Conservation (phyloP, 2,797 vertebrate genomes). For the Kryptolebias ocellatus region DNA sequence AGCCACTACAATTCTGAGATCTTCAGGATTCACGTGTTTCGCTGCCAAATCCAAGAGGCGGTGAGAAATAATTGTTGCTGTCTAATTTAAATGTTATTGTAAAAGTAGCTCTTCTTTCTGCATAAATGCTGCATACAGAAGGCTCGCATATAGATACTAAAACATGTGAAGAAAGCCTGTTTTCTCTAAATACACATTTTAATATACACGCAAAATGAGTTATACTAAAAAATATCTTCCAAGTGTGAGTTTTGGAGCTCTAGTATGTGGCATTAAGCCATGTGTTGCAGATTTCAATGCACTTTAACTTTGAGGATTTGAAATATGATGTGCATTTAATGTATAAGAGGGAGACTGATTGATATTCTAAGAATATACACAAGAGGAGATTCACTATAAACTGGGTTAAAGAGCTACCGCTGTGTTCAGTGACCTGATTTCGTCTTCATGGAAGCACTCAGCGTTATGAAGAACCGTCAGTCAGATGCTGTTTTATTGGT, state of each 20-base stretch:
- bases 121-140: background rate
- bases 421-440: slow-evolving; percentile 69
- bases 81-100: background rate
- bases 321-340: no score
- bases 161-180: no score
- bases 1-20: slow-evolving; percentile 98
- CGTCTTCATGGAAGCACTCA: slow-evolving; percentile 42
- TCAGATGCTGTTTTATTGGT: slow-evolving; percentile 43
- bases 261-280: no score
- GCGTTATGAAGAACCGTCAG: slow-evolving; percentile 41
- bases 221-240: no score
- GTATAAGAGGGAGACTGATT: no score
- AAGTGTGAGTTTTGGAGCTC: no score
- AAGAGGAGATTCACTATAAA: slow-evolving; percentile 25
- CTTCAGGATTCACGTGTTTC: slow-evolving; percentile 99
- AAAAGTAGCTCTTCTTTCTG: no score
- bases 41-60: slow-evolving; percentile 98
- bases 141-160: background rate
- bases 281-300: no score
- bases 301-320: no score
- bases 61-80: slow-evolving; percentile 78
- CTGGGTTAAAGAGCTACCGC: slow-evolving; percentile 49
- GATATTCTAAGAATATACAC: no score
- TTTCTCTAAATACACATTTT: no score
- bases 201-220: no score